Base-by-base conservation (phyloP, 2,888 invertebrate genomes). In the Morpho helenor region DNA sequence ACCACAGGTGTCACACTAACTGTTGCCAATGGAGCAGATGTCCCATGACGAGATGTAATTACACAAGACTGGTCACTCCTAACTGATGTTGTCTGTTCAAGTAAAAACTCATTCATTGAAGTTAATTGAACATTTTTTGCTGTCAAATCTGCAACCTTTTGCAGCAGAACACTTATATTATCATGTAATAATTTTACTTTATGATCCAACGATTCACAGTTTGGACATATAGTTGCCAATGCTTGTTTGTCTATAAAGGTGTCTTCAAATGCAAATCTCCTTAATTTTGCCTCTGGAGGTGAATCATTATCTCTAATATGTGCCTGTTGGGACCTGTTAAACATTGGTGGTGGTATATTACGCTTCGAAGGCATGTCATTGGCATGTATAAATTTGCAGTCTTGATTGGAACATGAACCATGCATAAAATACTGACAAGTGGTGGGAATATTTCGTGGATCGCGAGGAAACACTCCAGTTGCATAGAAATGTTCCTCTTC, bases 401-500 rank as follows among this genome's bases (percentile, higher is more conserved):
- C 85, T 61, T 87, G 91, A 52, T 92, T 90, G 46, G 84, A 77
- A 69, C 94, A 94, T 47, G 89, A 86, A 31, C 92, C 93, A 69
- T 91, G 92, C 57, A 92, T 70, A 69, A 85, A 92, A 63, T 94
- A 93, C 78, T 93, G 93, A 75, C 94, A 94, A 54, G 93, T 76
- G 8, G 92, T 92, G 47, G 82, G 74, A 48, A 80, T 74, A 61
- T 63, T 78, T 1, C 82, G 76, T 46, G 72, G 66, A 57, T 82
- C 81, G 4, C 93, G 92, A 50, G 95, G 90, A 69, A 93, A 92
- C 48, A 92, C 91, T 23, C 94, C 94, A 53, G 91, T 90, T 59
- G 84, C 80, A 68, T 93, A 95, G 74, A 93, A 95, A 62, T 91
- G 90, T 62, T 94, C 94, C 77, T 95, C 94, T 52, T 95, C 94